Evolutionary conservation across 1,140 invertebrate species (phyloP).

Genomic region (Caenorhabditis latens): DNA sequence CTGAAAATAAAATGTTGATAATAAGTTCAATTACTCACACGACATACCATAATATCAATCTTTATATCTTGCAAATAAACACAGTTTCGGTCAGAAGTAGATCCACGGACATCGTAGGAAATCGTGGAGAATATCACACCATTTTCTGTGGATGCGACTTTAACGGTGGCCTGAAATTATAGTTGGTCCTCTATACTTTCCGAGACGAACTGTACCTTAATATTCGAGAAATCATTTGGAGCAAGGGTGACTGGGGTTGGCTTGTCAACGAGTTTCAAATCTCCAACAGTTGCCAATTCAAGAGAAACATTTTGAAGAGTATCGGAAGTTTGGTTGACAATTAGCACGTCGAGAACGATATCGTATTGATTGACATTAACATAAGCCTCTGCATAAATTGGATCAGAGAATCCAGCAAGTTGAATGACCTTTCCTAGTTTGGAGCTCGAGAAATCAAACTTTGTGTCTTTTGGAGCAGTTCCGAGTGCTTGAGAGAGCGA

Average conservation of each 20-base stretch:
- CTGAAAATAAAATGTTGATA: slow-evolving; percentile 61
- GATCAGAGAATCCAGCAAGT: slow-evolving; percentile 98
- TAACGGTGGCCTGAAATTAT: slow-evolving; percentile 74
- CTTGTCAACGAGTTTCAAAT: slow-evolving; percentile 96
- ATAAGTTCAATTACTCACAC: background rate
- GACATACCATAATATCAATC: slow-evolving; percentile 92
- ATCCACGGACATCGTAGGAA: slow-evolving; percentile 83
- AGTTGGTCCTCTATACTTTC: too few species aligned
- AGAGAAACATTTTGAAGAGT: slow-evolving; percentile 97
- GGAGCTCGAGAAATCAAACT: slow-evolving; percentile 81
- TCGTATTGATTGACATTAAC: slow-evolving; percentile 99
- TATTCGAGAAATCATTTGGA: slow-evolving; percentile 96
- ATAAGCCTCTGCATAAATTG: slow-evolving; percentile 98
- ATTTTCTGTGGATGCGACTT: slow-evolving; percentile 94
- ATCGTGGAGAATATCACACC: slow-evolving; percentile 99
- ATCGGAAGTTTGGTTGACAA: slow-evolving; percentile 96
- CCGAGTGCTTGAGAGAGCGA: slow-evolving; percentile 91
- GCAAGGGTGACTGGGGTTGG: slow-evolving; percentile 94
- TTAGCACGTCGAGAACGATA: slow-evolving; percentile 93
- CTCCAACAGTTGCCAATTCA: slow-evolving; percentile 94
- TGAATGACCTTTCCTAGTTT: slow-evolving; percentile 88
- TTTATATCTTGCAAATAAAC: slow-evolving; percentile 99
- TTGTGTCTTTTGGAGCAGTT: slow-evolving; percentile 81
- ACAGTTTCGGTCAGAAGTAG: slow-evolving; percentile 92
- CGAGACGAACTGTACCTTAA: slow-evolving; percentile 83